A percentile compares a stretch with the other conserved stretches of the same genome.
These are phyloP conservation scores for Agrochola macilenta DNA, from an alignment of 2,888 invertebrate species.

Conservation along the genomic window DNA sequence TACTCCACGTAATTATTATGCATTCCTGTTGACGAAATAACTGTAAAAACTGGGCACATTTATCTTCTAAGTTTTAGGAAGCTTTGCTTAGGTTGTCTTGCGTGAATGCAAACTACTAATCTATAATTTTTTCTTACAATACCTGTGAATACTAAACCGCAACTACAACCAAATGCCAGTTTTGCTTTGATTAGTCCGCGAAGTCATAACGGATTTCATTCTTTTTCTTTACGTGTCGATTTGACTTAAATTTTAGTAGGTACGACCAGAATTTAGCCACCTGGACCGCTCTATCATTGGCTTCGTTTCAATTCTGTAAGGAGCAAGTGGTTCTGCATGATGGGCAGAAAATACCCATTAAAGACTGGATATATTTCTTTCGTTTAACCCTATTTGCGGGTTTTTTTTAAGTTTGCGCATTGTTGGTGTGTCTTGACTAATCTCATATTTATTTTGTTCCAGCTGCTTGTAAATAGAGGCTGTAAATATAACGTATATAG, in stretches of 20 bases:
- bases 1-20: not conserved
- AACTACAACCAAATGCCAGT: not conserved
- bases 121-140: not conserved
- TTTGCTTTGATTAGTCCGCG: not conserved
- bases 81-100: not conserved
- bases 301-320: not conserved
- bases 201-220: not conserved
- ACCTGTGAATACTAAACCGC: slow-evolving; percentile 1
- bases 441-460: slow-evolving; percentile 83
- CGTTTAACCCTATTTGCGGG: not conserved
- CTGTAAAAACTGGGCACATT: not conserved
- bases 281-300: not conserved
- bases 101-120: not conserved
- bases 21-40: slow-evolving; percentile 43
- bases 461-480: slow-evolving; percentile 94
- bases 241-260: not conserved
- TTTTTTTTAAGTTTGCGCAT: not conserved
- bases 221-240: not conserved
- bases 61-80: not conserved
- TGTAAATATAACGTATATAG: slow-evolving; percentile 93
- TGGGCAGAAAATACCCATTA: not conserved
- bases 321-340: not conserved
- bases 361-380: not conserved
- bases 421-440: slow-evolving; percentile 4
- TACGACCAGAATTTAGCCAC: not conserved